phyloP scores from a whole-genome alignment of 37 sponge, comb jelly and placozoan species.

The Oopsacas minuta region DNA sequence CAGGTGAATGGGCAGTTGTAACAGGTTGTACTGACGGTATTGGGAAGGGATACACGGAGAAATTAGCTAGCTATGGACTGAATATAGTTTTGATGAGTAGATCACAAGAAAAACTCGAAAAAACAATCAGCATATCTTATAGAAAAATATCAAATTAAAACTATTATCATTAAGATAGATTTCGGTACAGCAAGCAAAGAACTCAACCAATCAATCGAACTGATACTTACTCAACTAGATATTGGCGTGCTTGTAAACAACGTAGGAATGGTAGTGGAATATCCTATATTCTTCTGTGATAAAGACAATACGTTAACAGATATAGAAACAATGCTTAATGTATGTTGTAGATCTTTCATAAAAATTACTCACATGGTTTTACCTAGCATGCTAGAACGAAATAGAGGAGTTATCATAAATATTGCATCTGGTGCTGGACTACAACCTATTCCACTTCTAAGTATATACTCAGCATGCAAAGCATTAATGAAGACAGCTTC shows the following conservation, averaged over 20 bases:
- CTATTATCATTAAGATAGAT: background rate
- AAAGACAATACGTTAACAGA: background rate
- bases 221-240: background rate
- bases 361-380: background rate
- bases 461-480: background rate
- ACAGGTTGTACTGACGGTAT: slow-evolving; percentile 9
- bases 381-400: background rate
- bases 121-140: background rate
- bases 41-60: slow-evolving; percentile 1
- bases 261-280: background rate
- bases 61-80: background rate
- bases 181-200: background rate
- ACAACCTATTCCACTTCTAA: background rate
- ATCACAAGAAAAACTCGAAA: slow-evolving; percentile 15
- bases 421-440: background rate
- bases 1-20: slow-evolving; percentile 10
- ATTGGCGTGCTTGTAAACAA: background rate
- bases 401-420: slow-evolving; percentile 13
- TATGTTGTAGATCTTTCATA: background rate
- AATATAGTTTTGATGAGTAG: background rate
- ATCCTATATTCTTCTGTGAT: background rate
- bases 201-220: background rate
- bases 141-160: background rate
- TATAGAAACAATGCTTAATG: background rate
- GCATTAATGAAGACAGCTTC: background rate